A percentile compares a stretch with the other conserved stretches of the same genome.
Conservation (phyloP, 2,113 vertebrate species). For the Malurus melanocephalus region DNA sequence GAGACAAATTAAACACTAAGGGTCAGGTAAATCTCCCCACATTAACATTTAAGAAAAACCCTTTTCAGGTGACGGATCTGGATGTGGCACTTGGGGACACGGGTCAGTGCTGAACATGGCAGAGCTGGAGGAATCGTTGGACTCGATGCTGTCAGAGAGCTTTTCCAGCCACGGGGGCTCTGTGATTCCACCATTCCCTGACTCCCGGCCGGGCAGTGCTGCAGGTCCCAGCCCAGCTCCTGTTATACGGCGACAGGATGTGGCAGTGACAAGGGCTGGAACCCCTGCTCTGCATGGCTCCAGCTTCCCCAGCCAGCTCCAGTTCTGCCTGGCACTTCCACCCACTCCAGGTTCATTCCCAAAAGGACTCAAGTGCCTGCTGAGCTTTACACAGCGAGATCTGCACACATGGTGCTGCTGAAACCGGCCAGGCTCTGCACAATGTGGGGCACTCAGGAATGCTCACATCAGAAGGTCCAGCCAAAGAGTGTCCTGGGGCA, state of each 20-base stretch:
- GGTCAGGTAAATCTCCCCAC: background rate
- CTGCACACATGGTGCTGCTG: background rate
- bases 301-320: background rate
- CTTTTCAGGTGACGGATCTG: background rate
- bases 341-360: background rate
- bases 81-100: background rate
- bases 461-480: background rate
- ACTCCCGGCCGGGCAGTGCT: background rate
- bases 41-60: background rate
- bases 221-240: accelerated
- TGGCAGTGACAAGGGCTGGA: background rate
- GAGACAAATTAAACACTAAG: background rate
- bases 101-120: background rate
- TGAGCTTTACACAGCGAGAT: background rate
- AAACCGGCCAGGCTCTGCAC: background rate
- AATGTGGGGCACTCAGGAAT: background rate
- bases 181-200: background rate
- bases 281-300: background rate
- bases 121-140: background rate
- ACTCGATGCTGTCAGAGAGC: background rate
- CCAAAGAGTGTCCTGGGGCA: background rate
- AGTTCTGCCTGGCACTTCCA: background rate
- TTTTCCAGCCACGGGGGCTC: background rate
- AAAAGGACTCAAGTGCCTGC: background rate
- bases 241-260: accelerated